Evolutionary conservation across 2,888 invertebrate species (phyloP).

Genomic region (Neocrepidodera transversa): DNA sequence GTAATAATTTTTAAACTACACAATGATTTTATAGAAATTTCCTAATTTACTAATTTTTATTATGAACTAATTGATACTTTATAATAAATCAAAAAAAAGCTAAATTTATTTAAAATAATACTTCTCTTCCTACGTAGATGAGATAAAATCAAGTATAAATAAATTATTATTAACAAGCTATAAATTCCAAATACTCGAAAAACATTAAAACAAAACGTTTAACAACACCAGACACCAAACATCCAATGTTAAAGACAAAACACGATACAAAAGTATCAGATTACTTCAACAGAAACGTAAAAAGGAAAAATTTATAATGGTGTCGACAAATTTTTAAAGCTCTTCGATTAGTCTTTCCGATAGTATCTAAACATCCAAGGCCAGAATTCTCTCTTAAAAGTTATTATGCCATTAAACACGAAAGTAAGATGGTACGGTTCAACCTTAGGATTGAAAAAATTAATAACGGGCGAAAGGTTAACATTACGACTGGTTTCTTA

Average conservation of each 20-base stretch:
- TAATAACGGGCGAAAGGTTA: slow-evolving; percentile 41
- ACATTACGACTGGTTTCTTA: slow-evolving; percentile 39
- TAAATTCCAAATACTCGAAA: no score
- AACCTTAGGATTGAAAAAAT: slow-evolving; percentile 34
- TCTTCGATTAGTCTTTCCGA: slow-evolving; percentile 22
- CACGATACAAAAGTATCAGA: slow-evolving; percentile 14
- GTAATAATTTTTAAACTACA: no score
- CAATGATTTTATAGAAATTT: no score
- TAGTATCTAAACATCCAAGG: slow-evolving; percentile 15
- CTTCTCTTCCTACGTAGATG: no score
- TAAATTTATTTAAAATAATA: no score
- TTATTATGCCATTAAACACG: slow-evolving; percentile 28
- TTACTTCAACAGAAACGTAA: slow-evolving; percentile 17
- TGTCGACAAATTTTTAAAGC: slow-evolving; percentile 22
- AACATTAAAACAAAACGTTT: no score
- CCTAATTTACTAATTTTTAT: no score
- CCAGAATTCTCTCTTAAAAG: slow-evolving; percentile 13
- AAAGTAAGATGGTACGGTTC: slow-evolving; percentile 35
- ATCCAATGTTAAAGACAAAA: neutral
- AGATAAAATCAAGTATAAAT: no score
- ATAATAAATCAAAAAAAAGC: no score
- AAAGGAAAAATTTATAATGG: slow-evolving; percentile 17
- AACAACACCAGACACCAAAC: neutral
- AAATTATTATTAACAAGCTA: no score
- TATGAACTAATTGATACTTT: no score